Conservation (phyloP, 2,797 vertebrate species). For the Sebastes aleutianus region DNA sequence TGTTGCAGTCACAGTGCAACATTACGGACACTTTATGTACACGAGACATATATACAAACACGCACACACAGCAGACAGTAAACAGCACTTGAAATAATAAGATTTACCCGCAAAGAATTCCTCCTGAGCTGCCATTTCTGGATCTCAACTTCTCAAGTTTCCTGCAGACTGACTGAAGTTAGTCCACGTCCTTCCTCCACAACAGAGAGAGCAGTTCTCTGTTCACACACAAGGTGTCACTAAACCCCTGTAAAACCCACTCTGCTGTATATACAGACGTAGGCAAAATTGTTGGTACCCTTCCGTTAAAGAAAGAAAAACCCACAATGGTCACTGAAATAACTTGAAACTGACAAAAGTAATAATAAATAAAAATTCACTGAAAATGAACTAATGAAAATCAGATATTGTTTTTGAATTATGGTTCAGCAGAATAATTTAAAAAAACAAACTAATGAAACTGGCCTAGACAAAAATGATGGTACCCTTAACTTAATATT, state of each 20-base stretch:
- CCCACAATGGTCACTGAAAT: too few relatives aligned
- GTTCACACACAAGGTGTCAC: slow-evolving; percentile 49
- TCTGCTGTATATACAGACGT: rapidly evolving
- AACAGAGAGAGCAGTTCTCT: slow-evolving; percentile 10
- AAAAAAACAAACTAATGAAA: too few relatives aligned
- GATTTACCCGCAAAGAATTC: slow-evolving; percentile 62
- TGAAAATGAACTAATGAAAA: too few relatives aligned
- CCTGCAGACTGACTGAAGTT: neutral
- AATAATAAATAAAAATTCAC: too few relatives aligned
- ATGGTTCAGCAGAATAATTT: too few relatives aligned
- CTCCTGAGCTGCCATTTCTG: slow-evolving; percentile 42
- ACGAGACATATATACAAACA: neutral
- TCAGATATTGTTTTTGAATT: too few relatives aligned
- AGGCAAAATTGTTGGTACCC: too few relatives aligned
- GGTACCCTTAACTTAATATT: too few relatives aligned
- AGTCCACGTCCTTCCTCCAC: slow-evolving; percentile 4
- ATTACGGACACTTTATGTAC: neutral
- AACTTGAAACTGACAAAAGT: too few relatives aligned
- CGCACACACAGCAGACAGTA: neutral
- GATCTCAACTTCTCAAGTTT: neutral
- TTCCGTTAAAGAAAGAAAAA: too few relatives aligned
- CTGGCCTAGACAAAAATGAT: too few relatives aligned
- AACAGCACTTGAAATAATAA: neutral
- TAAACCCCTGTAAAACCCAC: neutral
- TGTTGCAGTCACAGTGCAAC: neutral